Percentiles rank a stretch among this genome's conserved stretches.
Evolutionary conservation across 2,888 invertebrate genomes (phyloP).

Genomic region (Strigamia crassipes): DNA sequence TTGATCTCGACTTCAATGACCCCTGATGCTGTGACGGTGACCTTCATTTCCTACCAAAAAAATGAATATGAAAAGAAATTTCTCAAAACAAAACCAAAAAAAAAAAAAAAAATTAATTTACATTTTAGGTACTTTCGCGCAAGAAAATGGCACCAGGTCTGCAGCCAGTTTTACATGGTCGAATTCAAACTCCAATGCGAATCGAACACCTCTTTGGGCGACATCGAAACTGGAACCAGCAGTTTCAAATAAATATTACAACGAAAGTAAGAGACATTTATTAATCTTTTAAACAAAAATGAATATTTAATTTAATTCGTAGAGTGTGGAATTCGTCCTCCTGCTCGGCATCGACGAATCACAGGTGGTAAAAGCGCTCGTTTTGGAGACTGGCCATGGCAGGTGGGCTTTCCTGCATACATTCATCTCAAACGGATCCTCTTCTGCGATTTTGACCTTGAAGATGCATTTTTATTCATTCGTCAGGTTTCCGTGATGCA

Average conservation of each 20-base stretch:
- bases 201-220: slow-evolving; percentile 18
- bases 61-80: slow-evolving; percentile 23
- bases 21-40: slow-evolving; percentile 37
- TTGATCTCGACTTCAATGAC: slow-evolving; percentile 36
- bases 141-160: slow-evolving; percentile 28
- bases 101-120: slow-evolving; percentile 2
- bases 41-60: slow-evolving; percentile 12
- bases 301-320: neutral
- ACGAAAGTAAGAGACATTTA: neutral
- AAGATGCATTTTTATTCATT: slow-evolving; percentile 24
- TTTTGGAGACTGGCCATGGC: slow-evolving; percentile 45
- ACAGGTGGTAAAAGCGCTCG: slow-evolving; percentile 41
- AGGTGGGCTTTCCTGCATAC: slow-evolving; percentile 41
- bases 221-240: slow-evolving; percentile 4
- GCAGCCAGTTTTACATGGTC: slow-evolving; percentile 24
- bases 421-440: neutral
- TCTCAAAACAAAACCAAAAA: neutral
- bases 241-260: neutral
- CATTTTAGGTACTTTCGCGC: slow-evolving; percentile 10
- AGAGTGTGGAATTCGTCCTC: slow-evolving; percentile 45
- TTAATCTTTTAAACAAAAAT: neutral
- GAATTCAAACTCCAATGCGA: neutral
- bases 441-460: slow-evolving; percentile 37
- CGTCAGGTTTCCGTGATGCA: slow-evolving; percentile 45
- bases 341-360: slow-evolving; percentile 17